Evolutionary conservation across 2,113 vertebrate species (phyloP).

Genomic region (Cyanocitta stelleri): DNA sequence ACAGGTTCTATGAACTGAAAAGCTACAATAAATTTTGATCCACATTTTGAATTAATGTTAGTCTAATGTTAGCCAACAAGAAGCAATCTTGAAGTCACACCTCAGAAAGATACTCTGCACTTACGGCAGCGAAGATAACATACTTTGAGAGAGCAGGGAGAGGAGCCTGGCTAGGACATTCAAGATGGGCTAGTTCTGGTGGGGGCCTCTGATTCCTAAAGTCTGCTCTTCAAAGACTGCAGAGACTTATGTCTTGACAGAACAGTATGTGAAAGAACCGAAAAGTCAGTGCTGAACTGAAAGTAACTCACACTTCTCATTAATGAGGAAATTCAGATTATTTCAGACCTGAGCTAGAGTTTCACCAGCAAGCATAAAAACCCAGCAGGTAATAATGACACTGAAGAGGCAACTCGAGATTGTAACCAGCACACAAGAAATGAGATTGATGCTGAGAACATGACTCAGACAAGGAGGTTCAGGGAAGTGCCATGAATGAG

Average conservation of each 20-base stretch:
- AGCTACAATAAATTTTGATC: background rate
- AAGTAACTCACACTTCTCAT: background rate
- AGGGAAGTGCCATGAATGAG: background rate
- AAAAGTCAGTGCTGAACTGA: background rate
- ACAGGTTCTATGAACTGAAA: background rate
- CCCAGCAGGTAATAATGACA: background rate
- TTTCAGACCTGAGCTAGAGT: background rate
- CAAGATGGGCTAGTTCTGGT: background rate
- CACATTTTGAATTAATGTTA: background rate
- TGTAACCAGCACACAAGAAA: background rate
- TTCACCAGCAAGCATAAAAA: background rate
- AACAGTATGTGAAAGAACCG: background rate
- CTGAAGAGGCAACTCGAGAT: background rate
- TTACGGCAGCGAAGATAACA: background rate
- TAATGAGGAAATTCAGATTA: background rate
- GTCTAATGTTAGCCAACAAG: background rate
- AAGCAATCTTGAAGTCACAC: background rate
- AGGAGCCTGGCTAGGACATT: background rate
- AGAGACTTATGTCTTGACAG: background rate
- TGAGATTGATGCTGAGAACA: background rate
- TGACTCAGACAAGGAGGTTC: background rate
- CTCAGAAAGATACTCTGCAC: background rate
- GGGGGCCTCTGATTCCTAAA: background rate
- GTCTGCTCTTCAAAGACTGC: background rate
- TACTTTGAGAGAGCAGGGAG: background rate